Conservation (phyloP, 2,113 vertebrate genomes). For the Erpornis zantholeuca region DNA sequence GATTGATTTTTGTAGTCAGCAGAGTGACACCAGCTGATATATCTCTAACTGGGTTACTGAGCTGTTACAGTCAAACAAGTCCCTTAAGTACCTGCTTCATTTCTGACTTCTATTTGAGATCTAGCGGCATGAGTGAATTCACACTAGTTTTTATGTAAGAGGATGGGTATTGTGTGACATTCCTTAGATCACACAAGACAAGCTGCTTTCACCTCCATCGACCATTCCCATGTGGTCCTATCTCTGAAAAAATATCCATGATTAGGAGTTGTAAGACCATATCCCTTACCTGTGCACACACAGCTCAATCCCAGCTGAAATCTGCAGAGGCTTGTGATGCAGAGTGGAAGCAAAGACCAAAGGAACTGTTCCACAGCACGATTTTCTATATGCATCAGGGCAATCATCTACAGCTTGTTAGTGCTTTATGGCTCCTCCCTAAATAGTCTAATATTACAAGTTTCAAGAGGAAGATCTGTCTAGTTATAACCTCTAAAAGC, state of each 20-base stretch:
- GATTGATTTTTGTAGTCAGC: not conserved
- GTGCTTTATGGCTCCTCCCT: not conserved
- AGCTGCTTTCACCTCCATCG: fast-evolving
- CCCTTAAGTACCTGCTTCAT: not conserved
- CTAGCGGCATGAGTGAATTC: not conserved
- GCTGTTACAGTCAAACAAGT: not conserved
- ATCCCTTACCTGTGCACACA: not conserved
- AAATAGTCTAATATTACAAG: not conserved
- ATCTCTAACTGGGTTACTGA: not conserved
- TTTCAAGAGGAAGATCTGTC: not conserved
- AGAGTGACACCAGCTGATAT: not conserved
- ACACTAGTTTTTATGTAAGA: not conserved
- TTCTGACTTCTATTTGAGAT: not conserved
- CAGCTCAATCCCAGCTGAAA: not conserved
- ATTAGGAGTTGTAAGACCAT: not conserved
- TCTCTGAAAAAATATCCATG: not conserved
- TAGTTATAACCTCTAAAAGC: not conserved
- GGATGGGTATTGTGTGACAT: not conserved
- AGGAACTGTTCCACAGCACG: not conserved
- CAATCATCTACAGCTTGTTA: not conserved
- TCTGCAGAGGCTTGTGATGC: not conserved
- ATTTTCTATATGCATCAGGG: not conserved
- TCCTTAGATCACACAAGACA: not conserved
- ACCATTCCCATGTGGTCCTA: not conserved
- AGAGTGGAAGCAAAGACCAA: not conserved